Conservation (phyloP, 2,113 vertebrate genomes). For the Lucifuga dentata region DNA sequence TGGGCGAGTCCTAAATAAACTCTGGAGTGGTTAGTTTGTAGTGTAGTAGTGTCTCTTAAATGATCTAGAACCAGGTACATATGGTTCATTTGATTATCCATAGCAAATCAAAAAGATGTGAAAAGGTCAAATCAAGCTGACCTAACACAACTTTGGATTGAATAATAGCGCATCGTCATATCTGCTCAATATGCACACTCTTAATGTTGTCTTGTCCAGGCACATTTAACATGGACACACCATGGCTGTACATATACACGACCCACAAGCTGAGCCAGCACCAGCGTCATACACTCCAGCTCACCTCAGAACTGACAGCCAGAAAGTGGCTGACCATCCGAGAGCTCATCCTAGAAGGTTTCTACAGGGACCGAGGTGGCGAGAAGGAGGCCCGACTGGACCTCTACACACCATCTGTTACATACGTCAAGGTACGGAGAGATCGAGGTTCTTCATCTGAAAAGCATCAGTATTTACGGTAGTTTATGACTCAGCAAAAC, state of each 20-base stretch:
- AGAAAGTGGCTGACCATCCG: constrained; percentile 84
- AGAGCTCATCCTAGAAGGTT: constrained; percentile 82
- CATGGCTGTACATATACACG: constrained; percentile 84
- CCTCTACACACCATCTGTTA: constrained; percentile 81
- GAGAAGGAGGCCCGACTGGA: constrained; percentile 84
- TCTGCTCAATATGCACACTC: background rate
- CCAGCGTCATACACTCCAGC: constrained; percentile 76
- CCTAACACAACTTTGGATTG: too few species aligned
- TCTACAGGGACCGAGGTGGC: constrained; percentile 76
- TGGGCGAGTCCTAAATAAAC: too few species aligned
- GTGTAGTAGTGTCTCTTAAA: too few species aligned
- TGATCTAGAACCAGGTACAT: too few species aligned
- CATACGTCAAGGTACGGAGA: constrained; percentile 83
- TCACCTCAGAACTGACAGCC: constrained; percentile 81
- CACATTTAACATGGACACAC: constrained; percentile 86
- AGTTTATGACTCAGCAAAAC: background rate
- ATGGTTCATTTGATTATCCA: too few species aligned
- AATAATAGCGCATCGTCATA: background rate
- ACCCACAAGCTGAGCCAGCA: constrained; percentile 84
- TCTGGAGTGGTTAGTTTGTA: too few species aligned
- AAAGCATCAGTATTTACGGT: background rate
- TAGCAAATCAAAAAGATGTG: too few species aligned
- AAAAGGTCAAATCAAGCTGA: too few species aligned
- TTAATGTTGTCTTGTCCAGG: constrained; percentile 69
- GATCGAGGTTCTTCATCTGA: background rate